Evolutionary conservation across 2,113 vertebrate genomes (phyloP).

Genomic region (Phyllostomus hastatus): DNA sequence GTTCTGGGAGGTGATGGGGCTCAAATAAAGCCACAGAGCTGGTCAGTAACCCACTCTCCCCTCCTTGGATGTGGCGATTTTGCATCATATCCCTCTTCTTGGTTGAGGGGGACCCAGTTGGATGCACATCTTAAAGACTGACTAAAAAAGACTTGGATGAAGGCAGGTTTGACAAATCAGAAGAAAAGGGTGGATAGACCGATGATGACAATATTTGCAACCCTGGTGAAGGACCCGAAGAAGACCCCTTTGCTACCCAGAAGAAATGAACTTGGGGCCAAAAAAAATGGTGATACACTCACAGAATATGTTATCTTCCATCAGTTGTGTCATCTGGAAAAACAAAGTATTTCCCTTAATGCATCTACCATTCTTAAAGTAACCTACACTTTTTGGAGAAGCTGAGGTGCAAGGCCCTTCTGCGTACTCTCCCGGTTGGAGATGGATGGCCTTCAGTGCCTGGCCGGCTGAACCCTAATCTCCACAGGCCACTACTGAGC

Average conservation of each 20-base stretch:
- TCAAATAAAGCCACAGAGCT: not conserved
- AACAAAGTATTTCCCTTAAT: not conserved
- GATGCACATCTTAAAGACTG: not conserved
- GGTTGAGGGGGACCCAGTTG: not conserved
- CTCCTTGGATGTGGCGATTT: not conserved
- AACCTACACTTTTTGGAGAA: not conserved
- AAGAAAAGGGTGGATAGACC: not conserved
- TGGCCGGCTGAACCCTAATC: not conserved
- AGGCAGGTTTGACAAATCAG: not conserved
- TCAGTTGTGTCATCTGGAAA: not conserved
- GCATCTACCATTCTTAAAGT: not conserved
- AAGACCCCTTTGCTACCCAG: not conserved
- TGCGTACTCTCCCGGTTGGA: not conserved
- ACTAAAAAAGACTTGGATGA: not conserved
- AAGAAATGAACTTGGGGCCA: not conserved
- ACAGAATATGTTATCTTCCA: not conserved
- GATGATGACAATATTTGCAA: not conserved
- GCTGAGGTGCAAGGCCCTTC: not conserved
- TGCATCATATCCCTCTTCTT: not conserved
- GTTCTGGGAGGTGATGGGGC: not conserved
- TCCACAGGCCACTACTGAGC: slow-evolving; percentile 8
- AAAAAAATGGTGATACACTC: not conserved
- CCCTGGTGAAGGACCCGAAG: not conserved
- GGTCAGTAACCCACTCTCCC: not conserved
- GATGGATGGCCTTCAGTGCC: no score